Evolutionary conservation across 2,888 invertebrate genomes (phyloP), one percentile per base, ranked within the genome.

Genomic region (Eledone cirrhosa): DNA sequence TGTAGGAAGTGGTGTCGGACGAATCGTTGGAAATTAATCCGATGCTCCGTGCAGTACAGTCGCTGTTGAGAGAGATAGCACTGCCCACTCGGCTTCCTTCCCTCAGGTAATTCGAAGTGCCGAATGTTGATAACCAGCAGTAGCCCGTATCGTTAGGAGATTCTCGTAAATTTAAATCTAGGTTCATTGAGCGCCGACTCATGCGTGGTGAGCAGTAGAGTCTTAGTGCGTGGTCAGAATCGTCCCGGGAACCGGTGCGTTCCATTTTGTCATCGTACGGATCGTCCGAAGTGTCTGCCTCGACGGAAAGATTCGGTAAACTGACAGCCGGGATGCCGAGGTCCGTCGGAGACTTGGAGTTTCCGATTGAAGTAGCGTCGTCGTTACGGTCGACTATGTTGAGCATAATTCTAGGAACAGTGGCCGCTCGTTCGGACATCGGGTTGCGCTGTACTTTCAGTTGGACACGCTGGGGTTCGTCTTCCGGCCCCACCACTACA

Each of bases 11-110:
- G 5, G 79, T 74, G 65, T 78, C 78, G 16, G 83, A 84, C 0
- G 87, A 87, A 82, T 88, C 87, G 81, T 88, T 87, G 74, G 87
- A 88, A 48, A 88, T 85, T 13, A 88, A 81, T 5, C 87, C 87
- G n/a, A 88, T 84, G 80, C 87, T 88, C 77, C 86, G 78, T 1
- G 87, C 83, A 3, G 87, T 88, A 80, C 86, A 88, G 72, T 87
- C 87, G 80, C 87, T 87, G 78, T 86, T 88, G 41, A 88, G 76
- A 1, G 87, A 87, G 41, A 88, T 78, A 8, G 87, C 83, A 69
- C 87, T 87, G 13, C 86, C 86, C 0, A 85, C 85, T 5, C 86
- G 81, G 78, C 87, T 86, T n/a, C 85, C 85, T 24, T 83, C 83
- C 76, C 80, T 80, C n/a, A 84, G 81, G 13, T 80, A 81, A 48